Evolutionary conservation across 2,113 vertebrate genomes (phyloP).

Genomic region (Eretmochelys imbricata): DNA sequence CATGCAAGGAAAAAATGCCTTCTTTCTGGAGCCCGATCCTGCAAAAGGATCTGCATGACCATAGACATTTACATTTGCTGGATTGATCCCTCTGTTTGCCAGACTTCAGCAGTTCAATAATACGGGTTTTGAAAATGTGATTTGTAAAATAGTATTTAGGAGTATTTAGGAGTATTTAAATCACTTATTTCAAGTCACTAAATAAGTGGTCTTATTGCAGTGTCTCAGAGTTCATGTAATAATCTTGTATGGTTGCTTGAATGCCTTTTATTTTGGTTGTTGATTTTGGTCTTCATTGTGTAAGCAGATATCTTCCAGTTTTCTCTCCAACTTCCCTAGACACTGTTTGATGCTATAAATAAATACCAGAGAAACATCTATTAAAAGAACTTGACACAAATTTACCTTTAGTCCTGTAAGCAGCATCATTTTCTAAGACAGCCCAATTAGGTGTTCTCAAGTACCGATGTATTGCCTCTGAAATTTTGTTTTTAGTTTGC

Average conservation of each 20-base stretch:
- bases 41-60: background rate
- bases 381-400: background rate
- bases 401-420: background rate
- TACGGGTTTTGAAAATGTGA: background rate
- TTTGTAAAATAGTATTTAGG: rapidly evolving
- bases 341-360: background rate
- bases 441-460: background rate
- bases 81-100: background rate
- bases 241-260: background rate
- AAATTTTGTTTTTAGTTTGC: background rate
- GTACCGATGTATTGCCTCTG: background rate
- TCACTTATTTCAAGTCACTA: rapidly evolving
- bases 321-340: background rate
- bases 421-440: background rate
- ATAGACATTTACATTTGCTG: background rate
- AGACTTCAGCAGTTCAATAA: background rate
- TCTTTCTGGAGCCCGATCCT: background rate
- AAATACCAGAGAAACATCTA: background rate
- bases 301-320: background rate
- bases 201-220: background rate
- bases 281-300: background rate
- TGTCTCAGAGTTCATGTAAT: background rate
- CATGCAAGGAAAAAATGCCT: background rate
- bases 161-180: no score
- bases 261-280: background rate